Evolutionary conservation across 2,888 invertebrate genomes (phyloP).

Genomic region (Lathronympha strigana): DNA sequence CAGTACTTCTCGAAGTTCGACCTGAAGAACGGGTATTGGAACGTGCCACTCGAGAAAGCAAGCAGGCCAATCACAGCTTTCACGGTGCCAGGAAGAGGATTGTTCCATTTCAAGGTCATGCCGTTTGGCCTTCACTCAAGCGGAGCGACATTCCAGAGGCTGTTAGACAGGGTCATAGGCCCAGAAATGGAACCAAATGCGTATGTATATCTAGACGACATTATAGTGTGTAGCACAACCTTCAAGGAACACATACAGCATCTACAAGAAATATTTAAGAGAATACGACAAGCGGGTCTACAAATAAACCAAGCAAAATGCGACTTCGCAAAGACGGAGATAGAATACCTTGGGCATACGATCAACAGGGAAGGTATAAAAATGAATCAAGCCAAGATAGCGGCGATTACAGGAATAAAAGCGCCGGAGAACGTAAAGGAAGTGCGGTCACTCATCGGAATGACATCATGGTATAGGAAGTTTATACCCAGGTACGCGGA

Average conservation of each 20-base stretch:
- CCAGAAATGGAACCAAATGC: background rate
- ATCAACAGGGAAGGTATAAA: background rate
- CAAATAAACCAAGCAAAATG: background rate
- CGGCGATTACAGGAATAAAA: background rate
- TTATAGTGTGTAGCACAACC: background rate
- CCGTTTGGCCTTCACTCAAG: background rate
- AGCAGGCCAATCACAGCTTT: no score
- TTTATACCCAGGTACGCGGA: background rate
- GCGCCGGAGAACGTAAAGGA: background rate
- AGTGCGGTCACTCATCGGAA: background rate
- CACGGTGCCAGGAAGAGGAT: no score
- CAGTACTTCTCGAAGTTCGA: no score
- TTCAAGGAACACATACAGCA: background rate
- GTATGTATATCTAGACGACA: background rate
- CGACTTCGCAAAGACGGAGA: background rate
- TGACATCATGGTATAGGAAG: conserved; percentile 1
- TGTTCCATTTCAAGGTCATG: no score
- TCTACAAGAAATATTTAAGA: background rate
- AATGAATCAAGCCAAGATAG: background rate
- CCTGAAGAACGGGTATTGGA: no score
- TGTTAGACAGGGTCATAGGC: background rate
- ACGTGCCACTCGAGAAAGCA: no score
- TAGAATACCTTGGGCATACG: background rate
- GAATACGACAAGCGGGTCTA: background rate
- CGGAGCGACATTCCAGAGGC: background rate